Conservation (phyloP, 2,888 invertebrate species). For the Listrodromus nycthemerus region DNA sequence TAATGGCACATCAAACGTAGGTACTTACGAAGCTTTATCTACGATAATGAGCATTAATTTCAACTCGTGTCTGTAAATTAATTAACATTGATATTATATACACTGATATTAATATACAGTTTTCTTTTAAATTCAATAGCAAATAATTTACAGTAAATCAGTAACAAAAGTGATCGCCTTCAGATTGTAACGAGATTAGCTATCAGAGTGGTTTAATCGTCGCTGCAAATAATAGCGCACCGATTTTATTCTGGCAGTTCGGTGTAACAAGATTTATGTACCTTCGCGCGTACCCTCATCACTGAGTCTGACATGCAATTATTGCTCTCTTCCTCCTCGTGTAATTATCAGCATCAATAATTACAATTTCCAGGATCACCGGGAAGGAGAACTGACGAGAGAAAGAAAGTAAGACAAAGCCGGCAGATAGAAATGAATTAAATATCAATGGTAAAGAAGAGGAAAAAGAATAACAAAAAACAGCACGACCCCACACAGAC, state of each 20-base stretch:
- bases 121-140: too few species aligned
- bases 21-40: too few species aligned
- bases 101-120: too few species aligned
- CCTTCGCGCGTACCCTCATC: neutral
- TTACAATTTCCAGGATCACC: constrained; percentile 19
- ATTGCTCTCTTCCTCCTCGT: constrained; percentile 17
- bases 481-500: neutral
- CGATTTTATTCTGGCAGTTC: constrained; percentile 10
- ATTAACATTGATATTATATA: too few species aligned
- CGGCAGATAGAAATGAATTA: constrained; percentile 5
- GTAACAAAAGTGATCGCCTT: neutral
- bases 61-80: too few species aligned
- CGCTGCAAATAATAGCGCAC: neutral
- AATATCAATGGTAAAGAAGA: constrained; percentile 16
- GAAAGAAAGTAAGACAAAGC: neutral
- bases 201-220: neutral
- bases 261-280: constrained; percentile 17
- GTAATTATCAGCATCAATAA: constrained; percentile 31
- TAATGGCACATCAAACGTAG: too few species aligned
- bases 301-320: neutral
- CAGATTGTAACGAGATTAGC: neutral
- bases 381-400: neutral
- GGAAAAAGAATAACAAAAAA: neutral
- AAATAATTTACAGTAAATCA: neutral
- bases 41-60: too few species aligned